phyloP scores from a whole-genome alignment of 2,113 vertebrate genomes.

The Turdus rufiventris region DNA sequence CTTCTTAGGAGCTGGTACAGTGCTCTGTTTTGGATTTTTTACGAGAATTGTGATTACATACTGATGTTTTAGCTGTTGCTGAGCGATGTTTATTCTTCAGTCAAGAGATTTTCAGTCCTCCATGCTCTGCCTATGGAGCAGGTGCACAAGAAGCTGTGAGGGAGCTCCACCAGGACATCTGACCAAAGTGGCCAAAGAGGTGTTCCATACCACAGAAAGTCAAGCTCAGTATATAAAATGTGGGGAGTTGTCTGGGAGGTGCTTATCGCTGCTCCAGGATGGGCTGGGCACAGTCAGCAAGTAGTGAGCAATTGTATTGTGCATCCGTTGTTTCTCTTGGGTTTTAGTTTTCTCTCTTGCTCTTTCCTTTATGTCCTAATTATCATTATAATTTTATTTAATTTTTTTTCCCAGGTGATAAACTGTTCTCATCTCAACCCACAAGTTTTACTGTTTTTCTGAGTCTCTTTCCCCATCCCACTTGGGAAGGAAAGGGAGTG shows the following conservation, averaged over 20 bases:
- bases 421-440: background rate
- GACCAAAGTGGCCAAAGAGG: background rate
- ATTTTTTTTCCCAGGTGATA: background rate
- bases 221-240: background rate
- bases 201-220: background rate
- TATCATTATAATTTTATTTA: background rate
- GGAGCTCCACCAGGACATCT: background rate
- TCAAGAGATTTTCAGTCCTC: background rate
- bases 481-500: background rate
- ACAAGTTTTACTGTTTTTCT: background rate
- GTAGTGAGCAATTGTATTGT: background rate
- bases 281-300: background rate
- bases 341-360: background rate
- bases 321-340: background rate
- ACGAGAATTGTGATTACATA: background rate
- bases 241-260: background rate
- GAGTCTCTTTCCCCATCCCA: background rate
- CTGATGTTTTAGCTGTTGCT: background rate
- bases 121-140: fast-evolving
- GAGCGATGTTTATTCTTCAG: background rate
- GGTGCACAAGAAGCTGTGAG: background rate
- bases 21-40: background rate
- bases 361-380: background rate
- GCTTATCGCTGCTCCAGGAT: background rate
- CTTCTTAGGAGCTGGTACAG: background rate